Conservation (phyloP, 2,797 vertebrate genomes). For the Takifugu rubripes region DNA sequence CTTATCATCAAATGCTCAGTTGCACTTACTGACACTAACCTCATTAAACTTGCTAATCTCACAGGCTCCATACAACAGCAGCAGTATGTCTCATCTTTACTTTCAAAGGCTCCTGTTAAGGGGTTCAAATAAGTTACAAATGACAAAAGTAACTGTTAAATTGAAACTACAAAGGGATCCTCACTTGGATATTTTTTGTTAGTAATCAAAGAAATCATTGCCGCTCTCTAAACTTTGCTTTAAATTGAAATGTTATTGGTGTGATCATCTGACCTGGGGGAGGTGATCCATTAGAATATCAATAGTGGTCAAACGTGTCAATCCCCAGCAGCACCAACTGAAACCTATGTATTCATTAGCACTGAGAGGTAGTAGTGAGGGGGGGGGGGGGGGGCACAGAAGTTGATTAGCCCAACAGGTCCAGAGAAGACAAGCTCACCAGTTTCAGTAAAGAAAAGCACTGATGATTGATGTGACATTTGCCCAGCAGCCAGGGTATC, state of each 20-base stretch:
- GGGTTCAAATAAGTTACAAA: background rate
- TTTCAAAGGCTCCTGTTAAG: background rate
- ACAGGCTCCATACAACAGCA: too few species aligned
- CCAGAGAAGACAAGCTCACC: background rate
- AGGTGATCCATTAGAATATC: slow-evolving; percentile 61
- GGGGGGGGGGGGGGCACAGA: background rate
- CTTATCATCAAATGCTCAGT: too few species aligned
- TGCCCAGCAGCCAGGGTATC: slow-evolving; percentile 1
- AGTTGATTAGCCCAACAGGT: slow-evolving; percentile 38
- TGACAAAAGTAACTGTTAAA: background rate
- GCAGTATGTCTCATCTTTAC: background rate
- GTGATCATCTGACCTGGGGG: slow-evolving; percentile 44
- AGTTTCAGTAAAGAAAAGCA: slow-evolving; percentile 48
- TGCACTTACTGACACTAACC: too few species aligned
- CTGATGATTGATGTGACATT: slow-evolving; percentile 21
- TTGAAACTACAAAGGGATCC: slow-evolving; percentile 1
- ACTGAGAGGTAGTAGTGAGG: slow-evolving; percentile 3
- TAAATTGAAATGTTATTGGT: slow-evolving; percentile 42
- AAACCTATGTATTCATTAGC: slow-evolving; percentile 58
- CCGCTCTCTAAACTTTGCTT: slow-evolving; percentile 25
- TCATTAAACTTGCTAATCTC: too few species aligned
- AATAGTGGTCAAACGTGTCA: slow-evolving; percentile 38
- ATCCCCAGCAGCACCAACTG: slow-evolving; percentile 28
- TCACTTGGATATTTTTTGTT: background rate
- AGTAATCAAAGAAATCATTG: slow-evolving; percentile 27